phyloP scores from a whole-genome alignment of 2,797 vertebrate genomes.

The Telmatherina bonti region DNA sequence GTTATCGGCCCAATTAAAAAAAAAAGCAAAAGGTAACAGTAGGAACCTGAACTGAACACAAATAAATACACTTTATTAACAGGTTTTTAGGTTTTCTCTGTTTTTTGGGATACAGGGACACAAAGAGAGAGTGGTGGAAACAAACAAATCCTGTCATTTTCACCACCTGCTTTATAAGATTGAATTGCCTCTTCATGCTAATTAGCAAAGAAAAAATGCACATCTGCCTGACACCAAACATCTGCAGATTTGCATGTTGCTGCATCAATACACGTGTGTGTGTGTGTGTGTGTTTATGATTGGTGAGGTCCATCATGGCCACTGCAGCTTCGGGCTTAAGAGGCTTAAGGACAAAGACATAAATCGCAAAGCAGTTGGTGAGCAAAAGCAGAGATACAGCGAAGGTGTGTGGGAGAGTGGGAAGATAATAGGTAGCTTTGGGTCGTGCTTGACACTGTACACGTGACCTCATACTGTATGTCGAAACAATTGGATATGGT shows the following conservation, averaged over 20 bases:
- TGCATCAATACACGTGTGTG: neutral
- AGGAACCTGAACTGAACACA: neutral
- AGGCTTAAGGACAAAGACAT: constrained; percentile 62
- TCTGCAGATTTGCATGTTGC: constrained; percentile 41
- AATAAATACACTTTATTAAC: neutral
- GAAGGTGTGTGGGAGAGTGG: constrained; percentile 51
- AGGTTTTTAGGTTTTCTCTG: neutral
- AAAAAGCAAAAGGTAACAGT: no score
- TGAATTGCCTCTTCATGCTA: constrained; percentile 17
- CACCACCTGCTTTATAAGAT: constrained; percentile 43
- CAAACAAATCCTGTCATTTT: constrained; percentile 17
- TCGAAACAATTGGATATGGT: constrained; percentile 68
- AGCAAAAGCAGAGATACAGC: constrained; percentile 57
- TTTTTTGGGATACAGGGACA: neutral
- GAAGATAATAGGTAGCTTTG: constrained; percentile 67
- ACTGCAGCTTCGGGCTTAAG: constrained; percentile 50
- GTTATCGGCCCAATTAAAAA: no score
- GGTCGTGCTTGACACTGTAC: constrained; percentile 49
- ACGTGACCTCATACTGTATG: constrained; percentile 60
- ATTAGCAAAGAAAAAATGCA: constrained; percentile 35
- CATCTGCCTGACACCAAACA: constrained; percentile 42
- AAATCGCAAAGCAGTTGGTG: constrained; percentile 57
- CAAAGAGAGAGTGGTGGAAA: neutral
- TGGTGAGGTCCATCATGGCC: constrained; percentile 38
- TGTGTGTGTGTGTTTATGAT: neutral